Evolutionary conservation across 2,888 invertebrate species (phyloP), one percentile per base, ranked within the genome.

Genomic region (Heliothis peltigera): DNA sequence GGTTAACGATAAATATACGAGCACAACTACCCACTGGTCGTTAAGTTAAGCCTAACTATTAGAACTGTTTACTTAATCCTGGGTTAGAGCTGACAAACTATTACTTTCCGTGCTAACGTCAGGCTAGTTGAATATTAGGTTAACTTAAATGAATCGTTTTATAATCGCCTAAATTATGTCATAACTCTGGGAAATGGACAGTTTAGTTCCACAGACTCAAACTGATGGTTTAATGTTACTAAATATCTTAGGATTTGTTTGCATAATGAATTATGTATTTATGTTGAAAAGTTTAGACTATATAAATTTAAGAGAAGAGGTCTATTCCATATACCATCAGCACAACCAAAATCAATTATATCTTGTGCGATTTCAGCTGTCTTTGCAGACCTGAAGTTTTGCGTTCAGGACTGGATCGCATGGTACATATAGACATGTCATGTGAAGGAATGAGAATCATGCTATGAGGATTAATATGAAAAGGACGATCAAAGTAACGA

Each of bases 151-250:
- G 15, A 35, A 49, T 64, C 43, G 66, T 49, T 43, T n/a, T 57
- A 28, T 65, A 65, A 66, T 66, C 67, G 57, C n/a, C 1, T 17
- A 35, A 44, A 1, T 57, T 48, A 65, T 66, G 10, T 25, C 22
- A 35, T 35, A 43, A 66, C 35, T 66, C 12, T 28, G 12, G 43
- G 15, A 57, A 57, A 22, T 12, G 17, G 10, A 25, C 10, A 15
- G 22, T 8, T 18, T 21, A 18, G 19, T 47, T 61, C 12, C 2
- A 18, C 22, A 19, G 15, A 10, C 19, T 7, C 15, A 28, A 10
- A 12, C 25, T 35, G 25, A 57, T 28, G 35, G 15, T 35, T 48
- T 35, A 32, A 61, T 47, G 6, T 35, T 6, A 46, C 6, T 28
- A 47, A 57, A 17, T 25, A 51, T 18, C 18, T 39, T 7, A 2